These are phyloP conservation scores for Marmota flaviventris DNA, from an alignment of 2,113 vertebrate genomes.

Conservation along the genomic window DNA sequence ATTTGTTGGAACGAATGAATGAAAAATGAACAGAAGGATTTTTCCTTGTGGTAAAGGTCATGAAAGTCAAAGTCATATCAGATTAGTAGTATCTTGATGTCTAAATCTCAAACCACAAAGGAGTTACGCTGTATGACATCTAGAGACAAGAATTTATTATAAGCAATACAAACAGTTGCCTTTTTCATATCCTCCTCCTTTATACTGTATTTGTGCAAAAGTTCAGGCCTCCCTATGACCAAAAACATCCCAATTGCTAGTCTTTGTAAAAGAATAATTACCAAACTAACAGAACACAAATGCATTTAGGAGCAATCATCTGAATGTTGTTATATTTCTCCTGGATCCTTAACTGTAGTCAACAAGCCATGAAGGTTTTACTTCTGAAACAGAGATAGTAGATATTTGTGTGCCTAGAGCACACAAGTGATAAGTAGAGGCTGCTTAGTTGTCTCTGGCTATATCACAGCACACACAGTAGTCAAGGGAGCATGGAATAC, in stretches of 20 bases:
- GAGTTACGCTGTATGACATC: not conserved
- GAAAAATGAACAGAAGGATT: not conserved
- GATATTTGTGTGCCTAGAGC: not conserved
- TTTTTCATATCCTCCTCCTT: not conserved
- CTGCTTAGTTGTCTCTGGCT: not conserved
- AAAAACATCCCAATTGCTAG: not conserved
- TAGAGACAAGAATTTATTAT: not conserved
- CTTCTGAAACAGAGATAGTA: not conserved
- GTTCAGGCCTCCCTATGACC: not conserved
- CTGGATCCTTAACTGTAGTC: not conserved
- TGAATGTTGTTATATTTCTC: not conserved
- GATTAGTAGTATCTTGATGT: not conserved
- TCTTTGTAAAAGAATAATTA: constrained; percentile 44
- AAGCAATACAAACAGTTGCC: not conserved
- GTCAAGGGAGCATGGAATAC: not conserved
- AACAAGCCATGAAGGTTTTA: not conserved
- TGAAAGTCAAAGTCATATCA: not conserved
- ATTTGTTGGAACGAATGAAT: not conserved
- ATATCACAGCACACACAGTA: not conserved
- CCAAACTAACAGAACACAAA: not conserved
- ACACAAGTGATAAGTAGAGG: not conserved
- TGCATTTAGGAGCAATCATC: not conserved
- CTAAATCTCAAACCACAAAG: not conserved
- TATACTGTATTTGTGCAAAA: not conserved
- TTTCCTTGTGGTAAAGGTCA: not conserved